Evolutionary conservation across 2,888 invertebrate genomes (phyloP).

Genomic region (Diplazon laetatorius): DNA sequence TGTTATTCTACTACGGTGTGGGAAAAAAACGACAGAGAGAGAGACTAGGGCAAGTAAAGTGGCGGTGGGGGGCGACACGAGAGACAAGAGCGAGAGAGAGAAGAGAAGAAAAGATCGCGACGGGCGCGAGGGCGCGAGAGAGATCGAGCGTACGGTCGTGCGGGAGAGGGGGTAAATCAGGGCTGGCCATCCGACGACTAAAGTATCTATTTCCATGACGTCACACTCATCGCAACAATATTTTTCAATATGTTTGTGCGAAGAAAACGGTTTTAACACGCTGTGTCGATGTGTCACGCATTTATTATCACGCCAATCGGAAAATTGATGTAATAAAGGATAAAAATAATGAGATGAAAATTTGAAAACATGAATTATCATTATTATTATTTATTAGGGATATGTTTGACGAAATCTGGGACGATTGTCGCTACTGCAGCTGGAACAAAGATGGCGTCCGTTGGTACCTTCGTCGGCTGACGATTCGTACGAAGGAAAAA

Average conservation of each 20-base stretch:
- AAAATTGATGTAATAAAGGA: background rate
- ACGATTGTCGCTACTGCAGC: background rate
- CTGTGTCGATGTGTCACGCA: no score
- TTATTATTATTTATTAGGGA: no score
- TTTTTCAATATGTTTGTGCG: background rate
- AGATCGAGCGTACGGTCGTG: background rate
- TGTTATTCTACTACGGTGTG: slow-evolving; percentile 73
- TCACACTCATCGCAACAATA: background rate
- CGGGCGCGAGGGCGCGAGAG: background rate
- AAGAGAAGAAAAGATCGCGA: background rate
- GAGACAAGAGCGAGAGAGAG: background rate
- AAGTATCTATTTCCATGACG: no score
- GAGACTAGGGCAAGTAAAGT: slow-evolving; percentile 20
- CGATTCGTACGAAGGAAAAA: slow-evolving; percentile 33
- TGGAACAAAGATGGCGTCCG: slow-evolving; percentile 56
- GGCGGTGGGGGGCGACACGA: background rate
- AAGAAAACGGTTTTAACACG: no score
- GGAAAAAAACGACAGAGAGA: background rate
- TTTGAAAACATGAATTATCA: background rate
- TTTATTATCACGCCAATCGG: no score
- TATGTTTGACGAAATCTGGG: background rate
- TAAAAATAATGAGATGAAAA: background rate
- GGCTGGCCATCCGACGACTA: no score
- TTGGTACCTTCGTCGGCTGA: slow-evolving; percentile 41
- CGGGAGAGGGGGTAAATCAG: no score